These are phyloP conservation scores for Pollicipes pollicipes DNA, from an alignment of 1,140 invertebrate species.

Conservation along the genomic window DNA sequence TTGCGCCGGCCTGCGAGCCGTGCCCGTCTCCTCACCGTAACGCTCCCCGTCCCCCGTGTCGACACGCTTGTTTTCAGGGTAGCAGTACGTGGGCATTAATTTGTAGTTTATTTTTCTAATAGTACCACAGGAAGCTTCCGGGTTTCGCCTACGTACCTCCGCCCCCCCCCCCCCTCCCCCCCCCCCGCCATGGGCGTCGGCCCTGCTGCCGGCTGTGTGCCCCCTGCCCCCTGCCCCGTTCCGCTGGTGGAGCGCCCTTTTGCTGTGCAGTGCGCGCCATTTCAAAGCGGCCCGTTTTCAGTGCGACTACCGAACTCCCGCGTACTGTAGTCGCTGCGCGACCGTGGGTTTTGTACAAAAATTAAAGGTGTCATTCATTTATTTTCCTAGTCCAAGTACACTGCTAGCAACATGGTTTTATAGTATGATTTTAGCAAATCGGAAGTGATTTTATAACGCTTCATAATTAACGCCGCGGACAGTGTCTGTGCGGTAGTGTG, in stretches of 20 bases:
- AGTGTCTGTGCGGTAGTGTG: not conserved
- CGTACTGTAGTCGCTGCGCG: not conserved
- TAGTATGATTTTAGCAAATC: conserved; percentile 2
- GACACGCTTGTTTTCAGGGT: not conserved
- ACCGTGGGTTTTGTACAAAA: not conserved
- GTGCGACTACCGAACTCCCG: not conserved
- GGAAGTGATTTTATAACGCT: conserved; percentile 2
- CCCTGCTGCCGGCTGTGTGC: too few relatives aligned
- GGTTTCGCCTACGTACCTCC: too few relatives aligned
- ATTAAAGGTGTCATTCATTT: conserved; percentile 2
- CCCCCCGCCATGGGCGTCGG: too few relatives aligned
- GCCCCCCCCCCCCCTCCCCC: too few relatives aligned
- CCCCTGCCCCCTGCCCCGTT: not conserved
- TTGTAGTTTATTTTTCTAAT: conserved; percentile 1
- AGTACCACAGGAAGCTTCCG: not conserved
- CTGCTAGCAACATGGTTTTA: not conserved
- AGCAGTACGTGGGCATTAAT: not conserved
- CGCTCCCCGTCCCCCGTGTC: not conserved
- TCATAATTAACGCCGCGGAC: not conserved
- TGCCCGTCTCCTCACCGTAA: not conserved
- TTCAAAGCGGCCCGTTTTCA: not conserved
- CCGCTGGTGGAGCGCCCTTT: not conserved
- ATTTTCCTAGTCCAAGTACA: conserved; percentile 2
- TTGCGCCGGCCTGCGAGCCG: too few relatives aligned
- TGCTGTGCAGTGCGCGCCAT: not conserved